Evolutionary conservation across 2,888 invertebrate genomes (phyloP), one percentile per base, ranked within the genome.

Genomic region (Microctonus brassicae): DNA sequence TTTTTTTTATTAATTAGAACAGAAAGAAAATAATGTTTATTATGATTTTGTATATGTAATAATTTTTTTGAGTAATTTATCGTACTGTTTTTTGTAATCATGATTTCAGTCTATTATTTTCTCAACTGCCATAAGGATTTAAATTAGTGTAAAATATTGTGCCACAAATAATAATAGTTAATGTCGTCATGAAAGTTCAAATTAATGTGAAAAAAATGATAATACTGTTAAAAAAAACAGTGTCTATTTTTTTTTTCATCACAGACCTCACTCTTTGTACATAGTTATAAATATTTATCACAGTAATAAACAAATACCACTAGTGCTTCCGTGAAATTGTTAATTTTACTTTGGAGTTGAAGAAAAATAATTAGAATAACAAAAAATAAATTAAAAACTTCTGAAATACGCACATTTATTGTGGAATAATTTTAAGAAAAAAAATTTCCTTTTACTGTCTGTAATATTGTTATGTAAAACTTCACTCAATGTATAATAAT

Each of bases 1-100:
- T 58, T 57, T 62, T 52, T 61, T 67, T 66, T 42, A 61, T 66
- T 63, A n/a, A n/a, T n/a, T n/a, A n/a, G n/a, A n/a, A n/a, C n/a
- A n/a, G n/a, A n/a, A n/a, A n/a, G n/a, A 26, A 5, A n/a, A 10
- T 4, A 2, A 24, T n/a, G 55, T 55, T 55, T 55, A 55, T 26
- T n/a, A 29, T 24, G 11, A 55, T 24, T 55, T 24, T 24, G 26
- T 55, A 24, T 6, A 55, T 24, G 10, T 24, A 26, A 22, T 24
- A 55, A n/a, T 24, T 24, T 55, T 13, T 47, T 55, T 55, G 29
- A 5, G 3, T 55, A 13, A 11, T 4, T 24, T 10, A 4, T 24
- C 11, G 11, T 55, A 11, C 22, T 4, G 10, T 53, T 17, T 20
- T n/a, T 22, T 3, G 10, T 53, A 53, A 22, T 53, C 52, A 53